A percentile compares a stretch with the other conserved stretches of the same genome.
Evolutionary conservation across 2,113 vertebrate species (phyloP).

Genomic region (Serilophus lunatus): DNA sequence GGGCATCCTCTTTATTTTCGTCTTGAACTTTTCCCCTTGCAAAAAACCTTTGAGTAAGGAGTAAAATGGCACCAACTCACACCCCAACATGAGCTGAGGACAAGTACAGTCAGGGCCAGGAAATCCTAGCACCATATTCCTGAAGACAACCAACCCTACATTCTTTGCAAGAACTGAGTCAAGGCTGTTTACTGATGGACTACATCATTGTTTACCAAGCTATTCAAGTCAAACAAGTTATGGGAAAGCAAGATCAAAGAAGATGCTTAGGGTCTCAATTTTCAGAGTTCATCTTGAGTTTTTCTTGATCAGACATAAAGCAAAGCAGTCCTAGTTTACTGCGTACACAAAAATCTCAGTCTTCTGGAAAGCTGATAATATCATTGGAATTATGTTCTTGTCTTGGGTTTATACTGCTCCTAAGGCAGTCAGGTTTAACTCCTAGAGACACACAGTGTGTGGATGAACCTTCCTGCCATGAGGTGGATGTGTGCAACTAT

Average conservation of each 20-base stretch:
- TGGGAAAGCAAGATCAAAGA: neutral
- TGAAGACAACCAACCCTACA: neutral
- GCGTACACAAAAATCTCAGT: neutral
- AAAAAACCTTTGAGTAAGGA: no score
- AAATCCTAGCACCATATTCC: neutral
- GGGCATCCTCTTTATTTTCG: neutral
- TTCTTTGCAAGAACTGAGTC: neutral
- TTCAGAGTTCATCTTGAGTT: neutral
- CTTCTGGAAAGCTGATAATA: neutral
- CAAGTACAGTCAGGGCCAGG: neutral
- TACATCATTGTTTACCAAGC: neutral
- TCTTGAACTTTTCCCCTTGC: neutral
- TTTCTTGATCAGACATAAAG: neutral
- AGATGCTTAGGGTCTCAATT: neutral
- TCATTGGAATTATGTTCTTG: neutral
- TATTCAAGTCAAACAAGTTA: neutral
- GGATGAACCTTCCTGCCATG: neutral
- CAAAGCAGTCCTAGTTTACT: neutral
- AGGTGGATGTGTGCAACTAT: accelerated
- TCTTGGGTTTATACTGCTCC: neutral
- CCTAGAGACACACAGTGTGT: neutral
- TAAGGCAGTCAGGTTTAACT: neutral
- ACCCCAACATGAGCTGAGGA: neutral
- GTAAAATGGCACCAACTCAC: no score
- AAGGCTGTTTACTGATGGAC: neutral